phyloP scores from a whole-genome alignment of 2,113 vertebrate genomes.

The Mugil cephalus region DNA sequence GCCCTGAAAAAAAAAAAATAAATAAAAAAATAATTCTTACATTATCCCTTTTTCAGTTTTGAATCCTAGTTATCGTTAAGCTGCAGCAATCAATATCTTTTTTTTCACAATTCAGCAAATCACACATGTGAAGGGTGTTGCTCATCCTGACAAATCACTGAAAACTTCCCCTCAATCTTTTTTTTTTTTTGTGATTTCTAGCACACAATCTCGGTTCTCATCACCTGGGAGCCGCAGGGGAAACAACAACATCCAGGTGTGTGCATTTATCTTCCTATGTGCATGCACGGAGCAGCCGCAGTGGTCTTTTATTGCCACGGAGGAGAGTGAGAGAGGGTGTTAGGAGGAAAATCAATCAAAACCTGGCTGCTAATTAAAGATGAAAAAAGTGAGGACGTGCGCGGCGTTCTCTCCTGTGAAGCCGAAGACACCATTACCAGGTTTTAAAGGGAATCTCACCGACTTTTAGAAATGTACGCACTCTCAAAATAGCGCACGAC shows the following conservation, averaged over 20 bases:
- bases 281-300: conserved; percentile 17
- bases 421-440: conserved; percentile 33
- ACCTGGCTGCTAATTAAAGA: conserved; percentile 65
- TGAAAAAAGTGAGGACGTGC: conserved; percentile 57
- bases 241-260: conserved; percentile 15
- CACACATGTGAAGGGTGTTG: not conserved
- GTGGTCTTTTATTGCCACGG: conserved; percentile 28
- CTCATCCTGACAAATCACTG: not conserved
- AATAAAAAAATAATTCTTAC: no score
- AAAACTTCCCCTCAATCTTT: not conserved
- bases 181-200: not conserved
- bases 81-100: not conserved
- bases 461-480: conserved; percentile 24
- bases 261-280: conserved; percentile 40
- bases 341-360: conserved; percentile 63
- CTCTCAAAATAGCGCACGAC: conserved; percentile 22
- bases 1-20: not conserved
- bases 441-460: conserved; percentile 26
- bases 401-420: conserved; percentile 48
- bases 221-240: not conserved
- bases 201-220: not conserved
- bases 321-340: conserved; percentile 41
- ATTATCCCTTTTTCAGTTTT: not conserved
- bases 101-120: not conserved
- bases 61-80: conserved; percentile 6